A percentile compares a stretch with the other conserved stretches of the same genome.
Evolutionary conservation across 2,797 vertebrate species (phyloP).

Genomic region (Lophius americanus): DNA sequence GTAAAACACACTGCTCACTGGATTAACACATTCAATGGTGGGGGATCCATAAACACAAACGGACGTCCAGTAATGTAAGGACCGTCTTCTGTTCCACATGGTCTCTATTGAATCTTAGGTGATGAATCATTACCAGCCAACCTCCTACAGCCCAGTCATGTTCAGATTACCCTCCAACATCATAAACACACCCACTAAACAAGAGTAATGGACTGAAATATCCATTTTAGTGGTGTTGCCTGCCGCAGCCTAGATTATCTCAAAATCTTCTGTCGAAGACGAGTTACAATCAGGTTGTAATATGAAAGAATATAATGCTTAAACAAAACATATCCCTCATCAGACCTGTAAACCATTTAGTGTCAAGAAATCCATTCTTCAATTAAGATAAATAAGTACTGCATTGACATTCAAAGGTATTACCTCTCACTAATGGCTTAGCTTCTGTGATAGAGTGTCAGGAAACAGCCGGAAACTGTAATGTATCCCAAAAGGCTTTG

Average conservation of each 20-base stretch:
- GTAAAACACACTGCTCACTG: no score
- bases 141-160: constrained; percentile 4
- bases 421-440: constrained; percentile 58
- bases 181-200: constrained; percentile 17
- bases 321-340: background rate
- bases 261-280: background rate
- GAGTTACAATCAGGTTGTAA: background rate
- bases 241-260: constrained; percentile 2
- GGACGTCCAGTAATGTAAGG: background rate
- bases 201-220: constrained; percentile 29
- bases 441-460: constrained; percentile 54
- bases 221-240: background rate
- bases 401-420: constrained; percentile 56
- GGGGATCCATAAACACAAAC: background rate
- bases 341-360: background rate
- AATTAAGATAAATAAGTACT: constrained; percentile 47
- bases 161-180: constrained; percentile 36
- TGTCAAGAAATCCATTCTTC: constrained; percentile 1
- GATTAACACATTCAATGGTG: no score
- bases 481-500: constrained; percentile 62
- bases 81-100: background rate
- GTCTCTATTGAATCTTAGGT: no score
- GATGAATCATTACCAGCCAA: background rate
- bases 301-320: background rate
- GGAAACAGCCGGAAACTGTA: constrained; percentile 38